phyloP scores from a whole-genome alignment of 1,140 invertebrate genomes.

The Colletes latitarsis region DNA sequence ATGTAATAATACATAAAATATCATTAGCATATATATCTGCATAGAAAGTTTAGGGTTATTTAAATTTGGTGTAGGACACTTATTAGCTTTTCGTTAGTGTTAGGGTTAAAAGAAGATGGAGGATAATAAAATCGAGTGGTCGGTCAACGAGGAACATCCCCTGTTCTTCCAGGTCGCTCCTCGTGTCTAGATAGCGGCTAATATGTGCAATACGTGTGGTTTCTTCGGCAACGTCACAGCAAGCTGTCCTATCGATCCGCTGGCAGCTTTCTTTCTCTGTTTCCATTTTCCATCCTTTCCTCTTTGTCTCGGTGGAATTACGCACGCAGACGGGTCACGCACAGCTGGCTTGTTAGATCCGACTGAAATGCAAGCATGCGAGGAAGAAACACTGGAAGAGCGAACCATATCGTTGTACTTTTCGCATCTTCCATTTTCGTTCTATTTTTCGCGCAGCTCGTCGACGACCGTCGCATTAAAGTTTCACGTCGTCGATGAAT shows the following conservation, averaged over 20 bases:
- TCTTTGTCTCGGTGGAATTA: conserved; percentile 52
- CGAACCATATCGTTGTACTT: background rate
- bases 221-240: conserved; percentile 55
- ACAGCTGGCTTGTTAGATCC: conserved; percentile 39
- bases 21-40: too few species aligned
- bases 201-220: conserved; percentile 50
- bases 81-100: too few species aligned
- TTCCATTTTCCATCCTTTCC: conserved; percentile 19
- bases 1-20: too few species aligned
- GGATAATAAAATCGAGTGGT: background rate
- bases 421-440: conserved; percentile 7
- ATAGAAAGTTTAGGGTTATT: too few species aligned
- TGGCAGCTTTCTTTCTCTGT: conserved; percentile 39
- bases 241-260: conserved; percentile 56
- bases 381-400: conserved; percentile 9
- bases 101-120: too few species aligned
- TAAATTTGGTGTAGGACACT: too few species aligned
- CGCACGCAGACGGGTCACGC: conserved; percentile 57
- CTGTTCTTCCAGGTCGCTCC: conserved; percentile 11
- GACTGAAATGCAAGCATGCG: conserved; percentile 38
- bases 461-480: background rate
- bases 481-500: background rate
- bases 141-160: background rate
- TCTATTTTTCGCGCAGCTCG: conserved; percentile 21
- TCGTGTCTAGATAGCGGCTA: conserved; percentile 35